Conservation (phyloP, 2,888 invertebrate species). For the Leptopilina myrica region DNA sequence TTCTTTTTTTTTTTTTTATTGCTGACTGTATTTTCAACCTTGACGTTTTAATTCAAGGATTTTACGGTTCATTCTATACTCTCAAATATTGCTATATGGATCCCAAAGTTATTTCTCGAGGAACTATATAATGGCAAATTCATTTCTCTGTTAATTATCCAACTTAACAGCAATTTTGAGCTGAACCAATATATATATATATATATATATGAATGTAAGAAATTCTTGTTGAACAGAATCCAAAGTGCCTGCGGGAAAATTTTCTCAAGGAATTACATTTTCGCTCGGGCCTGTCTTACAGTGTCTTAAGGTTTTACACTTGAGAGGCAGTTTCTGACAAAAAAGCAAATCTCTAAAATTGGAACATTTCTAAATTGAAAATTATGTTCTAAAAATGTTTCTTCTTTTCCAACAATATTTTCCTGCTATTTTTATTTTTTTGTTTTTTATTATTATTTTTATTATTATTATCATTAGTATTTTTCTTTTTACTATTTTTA, state of each 20-base stretch:
- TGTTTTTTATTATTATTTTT: no score
- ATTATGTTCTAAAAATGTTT: no score
- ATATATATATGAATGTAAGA: neutral
- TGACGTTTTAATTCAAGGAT: conserved; percentile 9
- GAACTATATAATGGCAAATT: conserved; percentile 15
- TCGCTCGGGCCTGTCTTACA: neutral
- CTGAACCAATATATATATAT: neutral
- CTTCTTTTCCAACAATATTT: no score
- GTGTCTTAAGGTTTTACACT: no score
- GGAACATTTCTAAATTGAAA: no score
- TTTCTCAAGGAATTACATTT: conserved; percentile 1
- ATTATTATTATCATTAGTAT: no score
- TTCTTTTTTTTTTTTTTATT: neutral
- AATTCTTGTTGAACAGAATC: conserved; percentile 5
- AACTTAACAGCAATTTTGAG: conserved; percentile 2
- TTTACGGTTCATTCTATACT: neutral
- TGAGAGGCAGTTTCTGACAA: no score
- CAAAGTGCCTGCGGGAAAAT: conserved; percentile 2
- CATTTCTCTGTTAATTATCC: conserved; percentile 1
- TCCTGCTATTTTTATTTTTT: no score
- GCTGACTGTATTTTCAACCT: conserved; percentile 4
- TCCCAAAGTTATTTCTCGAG: neutral
- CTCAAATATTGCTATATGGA: neutral
- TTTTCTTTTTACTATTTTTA: no score
- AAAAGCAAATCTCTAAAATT: no score